Evolutionary conservation across 2,888 invertebrate genomes (phyloP).

Genomic region (Hemaris fuciformis): DNA sequence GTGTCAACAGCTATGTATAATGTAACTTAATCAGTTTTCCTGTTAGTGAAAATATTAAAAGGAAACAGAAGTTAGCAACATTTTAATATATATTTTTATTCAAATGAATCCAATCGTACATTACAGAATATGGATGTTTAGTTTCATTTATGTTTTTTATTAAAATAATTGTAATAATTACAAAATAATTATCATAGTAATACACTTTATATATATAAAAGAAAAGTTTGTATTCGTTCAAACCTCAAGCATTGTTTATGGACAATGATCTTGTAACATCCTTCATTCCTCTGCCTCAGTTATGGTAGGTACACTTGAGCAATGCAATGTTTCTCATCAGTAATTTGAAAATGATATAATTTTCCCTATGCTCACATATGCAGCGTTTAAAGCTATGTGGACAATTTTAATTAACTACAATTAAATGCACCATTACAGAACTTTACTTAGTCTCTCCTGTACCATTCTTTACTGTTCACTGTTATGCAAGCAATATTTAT

Average conservation of each 20-base stretch:
- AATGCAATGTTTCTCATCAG: slow-evolving; percentile 56
- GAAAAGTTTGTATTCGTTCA: slow-evolving; percentile 62
- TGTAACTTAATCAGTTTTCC: not conserved
- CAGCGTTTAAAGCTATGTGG: slow-evolving; percentile 73
- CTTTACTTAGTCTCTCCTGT: slow-evolving; percentile 47
- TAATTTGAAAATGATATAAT: slow-evolving; percentile 63
- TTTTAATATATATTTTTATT: slow-evolving; percentile 83
- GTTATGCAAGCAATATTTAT: slow-evolving; percentile 70
- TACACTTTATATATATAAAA: slow-evolving; percentile 67
- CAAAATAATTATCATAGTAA: slow-evolving; percentile 73
- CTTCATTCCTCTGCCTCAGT: slow-evolving; percentile 40
- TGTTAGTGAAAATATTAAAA: slow-evolving; percentile 39
- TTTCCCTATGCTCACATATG: slow-evolving; percentile 66
- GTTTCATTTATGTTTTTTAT: slow-evolving; percentile 73
- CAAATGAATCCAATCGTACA: slow-evolving; percentile 81
- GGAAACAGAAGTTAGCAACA: slow-evolving; percentile 76
- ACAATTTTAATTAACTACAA: slow-evolving; percentile 73
- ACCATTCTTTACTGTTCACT: slow-evolving; percentile 33
- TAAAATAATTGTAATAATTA: slow-evolving; percentile 79
- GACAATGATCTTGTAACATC: slow-evolving; percentile 61
- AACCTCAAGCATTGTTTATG: slow-evolving; percentile 65
- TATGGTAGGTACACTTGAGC: slow-evolving; percentile 59
- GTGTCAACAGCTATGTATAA: too few species aligned
- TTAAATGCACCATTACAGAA: slow-evolving; percentile 78
- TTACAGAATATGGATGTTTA: slow-evolving; percentile 74